Evolutionary conservation across 2,113 vertebrate genomes (phyloP).

Genomic region (Ibidorhyncha struthersii): DNA sequence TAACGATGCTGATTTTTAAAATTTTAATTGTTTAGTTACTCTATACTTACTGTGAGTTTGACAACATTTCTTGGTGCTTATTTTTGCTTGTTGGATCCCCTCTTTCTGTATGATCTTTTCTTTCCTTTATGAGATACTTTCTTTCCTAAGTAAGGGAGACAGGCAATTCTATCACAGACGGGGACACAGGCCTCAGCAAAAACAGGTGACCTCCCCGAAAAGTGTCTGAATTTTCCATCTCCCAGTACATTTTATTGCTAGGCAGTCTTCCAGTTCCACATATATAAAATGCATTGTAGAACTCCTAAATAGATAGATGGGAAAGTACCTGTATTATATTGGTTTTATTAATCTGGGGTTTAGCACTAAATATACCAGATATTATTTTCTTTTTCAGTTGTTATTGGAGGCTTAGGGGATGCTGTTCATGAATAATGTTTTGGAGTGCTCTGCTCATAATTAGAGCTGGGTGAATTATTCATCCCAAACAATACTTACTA

Average conservation of each 20-base stretch:
- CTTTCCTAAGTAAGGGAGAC: neutral
- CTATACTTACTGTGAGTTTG: neutral
- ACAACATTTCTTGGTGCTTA: neutral
- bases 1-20: neutral
- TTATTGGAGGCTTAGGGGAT: neutral
- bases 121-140: neutral
- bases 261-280: rapidly evolving
- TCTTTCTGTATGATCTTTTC: neutral
- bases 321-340: neutral
- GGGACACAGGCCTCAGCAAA: neutral
- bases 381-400: neutral
- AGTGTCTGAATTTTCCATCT: neutral
- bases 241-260: neutral
- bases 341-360: neutral
- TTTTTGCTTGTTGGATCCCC: neutral
- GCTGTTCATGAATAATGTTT: neutral
- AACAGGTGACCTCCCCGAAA: neutral
- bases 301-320: neutral
- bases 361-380: neutral
- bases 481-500: neutral
- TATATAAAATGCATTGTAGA: neutral
- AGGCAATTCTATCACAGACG: neutral
- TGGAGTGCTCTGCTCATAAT: neutral
- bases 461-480: neutral
- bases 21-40: neutral